phyloP scores from a whole-genome alignment of 2,797 vertebrate genomes.

The Eupleurogrammus muticus region DNA sequence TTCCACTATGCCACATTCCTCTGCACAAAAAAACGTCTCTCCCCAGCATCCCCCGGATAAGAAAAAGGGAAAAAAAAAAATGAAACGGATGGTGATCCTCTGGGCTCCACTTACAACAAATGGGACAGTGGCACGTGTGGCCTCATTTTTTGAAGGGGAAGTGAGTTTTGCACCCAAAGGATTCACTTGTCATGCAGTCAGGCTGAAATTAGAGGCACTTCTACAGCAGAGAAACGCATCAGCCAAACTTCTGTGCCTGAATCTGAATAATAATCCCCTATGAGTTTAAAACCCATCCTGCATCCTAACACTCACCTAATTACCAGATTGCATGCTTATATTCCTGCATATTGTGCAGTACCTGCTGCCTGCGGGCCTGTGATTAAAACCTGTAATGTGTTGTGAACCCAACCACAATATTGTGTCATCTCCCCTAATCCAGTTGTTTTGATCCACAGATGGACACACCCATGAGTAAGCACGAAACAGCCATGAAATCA shows the following conservation, averaged over 20 bases:
- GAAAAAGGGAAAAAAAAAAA: background rate
- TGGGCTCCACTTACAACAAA: constrained; percentile 33
- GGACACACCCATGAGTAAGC: constrained; percentile 63
- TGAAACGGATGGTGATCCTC: constrained; percentile 40
- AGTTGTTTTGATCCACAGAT: constrained; percentile 64
- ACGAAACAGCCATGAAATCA: constrained; percentile 33
- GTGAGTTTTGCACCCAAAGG: constrained; percentile 44
- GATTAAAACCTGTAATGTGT: background rate
- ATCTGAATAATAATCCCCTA: background rate
- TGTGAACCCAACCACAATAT: constrained; percentile 11
- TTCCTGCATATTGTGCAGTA: constrained; percentile 2
- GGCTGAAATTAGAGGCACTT: constrained; percentile 19
- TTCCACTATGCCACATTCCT: no score
- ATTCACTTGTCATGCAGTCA: constrained; percentile 24
- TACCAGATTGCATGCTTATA: background rate
- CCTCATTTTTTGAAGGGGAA: constrained; percentile 53
- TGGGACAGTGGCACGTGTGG: constrained; percentile 45
- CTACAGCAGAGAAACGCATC: background rate
- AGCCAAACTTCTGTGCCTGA: background rate
- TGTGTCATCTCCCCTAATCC: constrained; percentile 55
- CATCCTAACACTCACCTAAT: background rate
- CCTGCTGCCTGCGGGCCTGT: background rate
- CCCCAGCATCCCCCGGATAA: constrained; percentile 7
- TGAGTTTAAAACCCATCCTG: background rate
- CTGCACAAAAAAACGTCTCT: constrained; percentile 1